Conservation (phyloP, 1,140 invertebrate species). For the Elysia chlorotica region DNA sequence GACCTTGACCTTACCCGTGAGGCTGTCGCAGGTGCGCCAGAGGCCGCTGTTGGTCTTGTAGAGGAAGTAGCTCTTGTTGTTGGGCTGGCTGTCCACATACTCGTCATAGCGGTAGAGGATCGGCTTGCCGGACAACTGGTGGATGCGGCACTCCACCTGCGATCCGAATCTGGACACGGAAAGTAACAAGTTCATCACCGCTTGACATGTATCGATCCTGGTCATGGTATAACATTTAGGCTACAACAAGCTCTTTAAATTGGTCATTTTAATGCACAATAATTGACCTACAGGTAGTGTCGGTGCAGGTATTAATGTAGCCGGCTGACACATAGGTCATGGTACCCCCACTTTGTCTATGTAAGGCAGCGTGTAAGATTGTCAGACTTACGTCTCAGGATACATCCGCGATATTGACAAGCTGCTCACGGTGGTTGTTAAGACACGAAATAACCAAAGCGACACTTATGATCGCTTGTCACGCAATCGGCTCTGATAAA, state of each 20-base stretch:
- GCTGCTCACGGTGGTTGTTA: no score
- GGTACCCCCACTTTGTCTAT: no score
- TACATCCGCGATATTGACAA: no score
- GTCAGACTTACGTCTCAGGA: no score
- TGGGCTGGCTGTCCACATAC: not conserved
- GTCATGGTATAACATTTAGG: not conserved
- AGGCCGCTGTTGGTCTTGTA: slow-evolving; percentile 23
- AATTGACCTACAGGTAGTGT: not conserved
- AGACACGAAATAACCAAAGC: no score
- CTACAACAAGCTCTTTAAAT: not conserved
- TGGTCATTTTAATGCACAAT: not conserved
- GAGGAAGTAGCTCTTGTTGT: slow-evolving; percentile 5
- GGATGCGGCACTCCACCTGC: not conserved
- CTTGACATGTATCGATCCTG: not conserved
- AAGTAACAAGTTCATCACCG: not conserved
- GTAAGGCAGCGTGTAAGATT: no score
- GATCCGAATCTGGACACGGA: not conserved
- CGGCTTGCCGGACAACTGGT: not conserved
- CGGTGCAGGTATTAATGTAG: no score
- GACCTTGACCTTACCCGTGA: slow-evolving; percentile 17
- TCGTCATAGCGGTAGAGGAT: not conserved
- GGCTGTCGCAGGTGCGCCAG: slow-evolving; percentile 27
- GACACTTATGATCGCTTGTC: no score
- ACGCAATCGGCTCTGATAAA: no score
- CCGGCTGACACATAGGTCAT: no score